phyloP scores from a whole-genome alignment of 1,140 invertebrate genomes.

The Ceratitis capitata region DNA sequence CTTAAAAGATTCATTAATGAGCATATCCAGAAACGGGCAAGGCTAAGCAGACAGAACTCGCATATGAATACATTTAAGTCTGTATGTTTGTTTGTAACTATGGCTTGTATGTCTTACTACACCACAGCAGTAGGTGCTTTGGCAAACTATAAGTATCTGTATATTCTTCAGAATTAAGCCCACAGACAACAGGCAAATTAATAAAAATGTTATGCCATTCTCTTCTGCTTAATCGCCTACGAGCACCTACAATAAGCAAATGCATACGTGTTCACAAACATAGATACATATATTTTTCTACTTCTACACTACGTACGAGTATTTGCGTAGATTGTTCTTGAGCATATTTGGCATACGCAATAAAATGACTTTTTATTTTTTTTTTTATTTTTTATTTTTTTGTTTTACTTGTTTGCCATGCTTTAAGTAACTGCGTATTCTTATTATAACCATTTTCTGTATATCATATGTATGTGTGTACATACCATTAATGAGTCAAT shows the following conservation, averaged over 20 bases:
- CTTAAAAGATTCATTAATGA: not conserved
- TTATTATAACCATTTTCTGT: too few relatives aligned
- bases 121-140: too few relatives aligned
- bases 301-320: not conserved
- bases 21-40: not conserved
- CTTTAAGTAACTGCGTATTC: too few relatives aligned
- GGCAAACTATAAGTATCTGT: not conserved
- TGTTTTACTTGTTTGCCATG: too few relatives aligned
- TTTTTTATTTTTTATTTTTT: too few relatives aligned
- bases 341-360: conserved; percentile 28
- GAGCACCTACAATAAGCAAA: not conserved
- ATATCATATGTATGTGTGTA: not conserved
- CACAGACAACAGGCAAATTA: not conserved
- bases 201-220: not conserved
- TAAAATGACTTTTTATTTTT: too few relatives aligned
- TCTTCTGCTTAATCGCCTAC: not conserved
- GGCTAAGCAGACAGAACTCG: not conserved
- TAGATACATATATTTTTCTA: not conserved
- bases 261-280: not conserved
- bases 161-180: not conserved
- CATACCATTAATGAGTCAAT: not conserved
- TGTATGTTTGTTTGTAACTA: too few relatives aligned
- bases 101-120: too few relatives aligned
- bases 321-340: not conserved
- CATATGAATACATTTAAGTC: not conserved